A percentile compares a stretch with the other conserved stretches of the same genome.
Conservation (phyloP, 2,113 vertebrate species). For the Opisthocomus hoazin region DNA sequence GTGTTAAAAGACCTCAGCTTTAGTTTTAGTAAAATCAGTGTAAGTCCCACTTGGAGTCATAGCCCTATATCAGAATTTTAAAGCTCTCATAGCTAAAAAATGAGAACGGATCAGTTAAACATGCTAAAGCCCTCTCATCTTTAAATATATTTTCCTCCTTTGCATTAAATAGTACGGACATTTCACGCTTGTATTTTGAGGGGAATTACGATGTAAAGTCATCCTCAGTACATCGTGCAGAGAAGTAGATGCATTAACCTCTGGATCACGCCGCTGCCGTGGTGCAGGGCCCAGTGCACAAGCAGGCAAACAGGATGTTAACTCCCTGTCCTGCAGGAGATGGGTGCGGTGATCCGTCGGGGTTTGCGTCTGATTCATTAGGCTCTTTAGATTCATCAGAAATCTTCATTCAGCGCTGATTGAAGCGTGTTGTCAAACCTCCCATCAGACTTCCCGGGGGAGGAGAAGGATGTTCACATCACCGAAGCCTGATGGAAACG, state of each 20-base stretch:
- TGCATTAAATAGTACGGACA: not conserved
- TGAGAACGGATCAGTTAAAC: not conserved
- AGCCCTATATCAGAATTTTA: not conserved
- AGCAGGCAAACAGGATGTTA: not conserved
- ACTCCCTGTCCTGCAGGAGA: not conserved
- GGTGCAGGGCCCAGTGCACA: fast-evolving
- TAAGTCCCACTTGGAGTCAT: not conserved
- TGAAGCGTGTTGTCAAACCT: not conserved
- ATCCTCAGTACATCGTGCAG: not conserved
- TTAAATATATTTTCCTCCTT: not conserved
- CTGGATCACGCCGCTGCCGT: not conserved
- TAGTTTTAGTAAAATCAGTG: not conserved
- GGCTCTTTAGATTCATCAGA: no score
- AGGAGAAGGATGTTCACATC: not conserved
- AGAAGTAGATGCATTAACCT: not conserved
- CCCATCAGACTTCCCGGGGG: not conserved
- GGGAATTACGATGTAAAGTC: not conserved
- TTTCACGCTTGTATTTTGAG: not conserved
- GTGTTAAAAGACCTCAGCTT: not conserved
- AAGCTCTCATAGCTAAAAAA: not conserved
- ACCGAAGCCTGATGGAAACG: not conserved
- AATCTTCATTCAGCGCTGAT: not conserved
- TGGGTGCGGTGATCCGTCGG: not conserved
- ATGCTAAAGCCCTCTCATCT: not conserved
- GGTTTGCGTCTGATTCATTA: not conserved